Evolutionary conservation across 2,888 invertebrate species (phyloP), one percentile per base, ranked within the genome.

Genomic region (Helleia helle): DNA sequence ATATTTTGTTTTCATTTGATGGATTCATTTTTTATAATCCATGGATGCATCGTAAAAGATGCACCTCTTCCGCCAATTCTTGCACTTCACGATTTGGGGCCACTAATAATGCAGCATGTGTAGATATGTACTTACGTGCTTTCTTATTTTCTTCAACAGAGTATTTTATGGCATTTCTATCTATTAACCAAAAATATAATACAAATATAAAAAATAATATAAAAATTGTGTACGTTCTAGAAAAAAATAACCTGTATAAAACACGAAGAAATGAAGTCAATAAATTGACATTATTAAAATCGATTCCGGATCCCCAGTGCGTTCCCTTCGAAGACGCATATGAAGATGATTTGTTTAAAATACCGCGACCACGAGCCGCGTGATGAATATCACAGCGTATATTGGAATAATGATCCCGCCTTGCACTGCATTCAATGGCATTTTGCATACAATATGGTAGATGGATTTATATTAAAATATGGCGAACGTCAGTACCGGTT

Each of bases 401-500:
- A 76, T 76, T 75, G 72, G 79, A 79, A 84, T 84, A 84, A 83
- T 81, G 81, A 83, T 81, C 74, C 81, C 62, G 71, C 59, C 76
- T 73, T 75, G 79, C 75, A 76, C 77, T 67, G 83, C 71, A 77
- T 84, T 84, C 81, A 83, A 84, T 83, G 74, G 76, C 69, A 80
- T 83, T 84, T 84, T 83, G 83, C 83, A 83, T 84, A 84, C 84
- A 84, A 84, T 84, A 81, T 79, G 75, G 71, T 72, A 71, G 80
- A 84, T 79, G 80, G 79, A 79, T 84, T 81, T 81, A 80, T 83
- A 84, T 81, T 83, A 81, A 83, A 79, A 80, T 81, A 84, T 83
- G 77, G 75, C 73, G 56, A 74, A 76, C 75, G 79, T 81, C 81
- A 83, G 69, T 70, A 65, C 68, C 70, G 74, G 77, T 76, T 77